These are phyloP conservation scores for Timandra comae DNA, from an alignment of 2,888 invertebrate species.

Conservation along the genomic window DNA sequence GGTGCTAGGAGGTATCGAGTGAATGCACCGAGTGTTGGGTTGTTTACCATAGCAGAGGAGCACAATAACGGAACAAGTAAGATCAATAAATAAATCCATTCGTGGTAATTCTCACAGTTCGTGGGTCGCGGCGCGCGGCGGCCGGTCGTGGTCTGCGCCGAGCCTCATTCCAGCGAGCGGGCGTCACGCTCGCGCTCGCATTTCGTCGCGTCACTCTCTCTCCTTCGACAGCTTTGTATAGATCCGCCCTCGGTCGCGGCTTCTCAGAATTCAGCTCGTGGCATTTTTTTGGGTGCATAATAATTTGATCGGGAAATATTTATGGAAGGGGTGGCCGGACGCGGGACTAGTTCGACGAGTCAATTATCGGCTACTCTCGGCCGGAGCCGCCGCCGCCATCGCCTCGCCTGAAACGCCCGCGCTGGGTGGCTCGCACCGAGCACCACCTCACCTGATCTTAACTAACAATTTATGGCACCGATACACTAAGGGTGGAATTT, in stretches of 20 bases:
- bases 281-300: slow-evolving; percentile 72
- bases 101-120: slow-evolving; percentile 71
- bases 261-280: slow-evolving; percentile 69
- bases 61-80: slow-evolving; percentile 65
- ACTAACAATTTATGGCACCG: slow-evolving; percentile 58
- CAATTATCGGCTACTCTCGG: slow-evolving; percentile 61
- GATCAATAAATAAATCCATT: slow-evolving; percentile 73
- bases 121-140: slow-evolving; percentile 31
- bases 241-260: slow-evolving; percentile 61
- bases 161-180: slow-evolving; percentile 65
- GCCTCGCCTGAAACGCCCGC: slow-evolving; percentile 54
- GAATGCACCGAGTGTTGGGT: slow-evolving; percentile 34
- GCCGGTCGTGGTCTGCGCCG: slow-evolving; percentile 35
- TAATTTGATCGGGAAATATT: slow-evolving; percentile 77
- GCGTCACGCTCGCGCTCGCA: slow-evolving; percentile 39
- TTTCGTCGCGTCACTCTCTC: slow-evolving; percentile 29
- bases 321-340: slow-evolving; percentile 72
- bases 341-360: slow-evolving; percentile 60
- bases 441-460: too few species aligned
- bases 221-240: slow-evolving; percentile 55
- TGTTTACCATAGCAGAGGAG: slow-evolving; percentile 46
- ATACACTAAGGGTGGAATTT: slow-evolving; percentile 55
- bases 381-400: slow-evolving; percentile 35
- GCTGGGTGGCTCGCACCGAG: slow-evolving; percentile 57
- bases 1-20: neutral